Evolutionary conservation across 2,888 invertebrate genomes (phyloP).

Genomic region (Rapana venosa): DNA sequence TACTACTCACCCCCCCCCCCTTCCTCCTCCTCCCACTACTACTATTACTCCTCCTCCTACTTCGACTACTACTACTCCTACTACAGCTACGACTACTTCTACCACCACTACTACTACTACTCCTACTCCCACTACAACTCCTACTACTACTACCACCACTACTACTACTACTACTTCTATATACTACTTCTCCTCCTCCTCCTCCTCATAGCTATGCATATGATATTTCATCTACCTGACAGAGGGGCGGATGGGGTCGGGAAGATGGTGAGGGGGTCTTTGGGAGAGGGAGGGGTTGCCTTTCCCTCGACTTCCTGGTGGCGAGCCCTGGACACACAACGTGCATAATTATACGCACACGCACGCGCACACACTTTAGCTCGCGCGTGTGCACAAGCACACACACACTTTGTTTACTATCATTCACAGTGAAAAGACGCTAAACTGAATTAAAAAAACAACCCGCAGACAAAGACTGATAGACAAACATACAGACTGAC

Average conservation of each 20-base stretch:
- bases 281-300: conserved; percentile 57
- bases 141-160: no score
- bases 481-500: neutral
- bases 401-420: no score
- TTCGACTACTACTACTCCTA: no score
- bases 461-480: neutral
- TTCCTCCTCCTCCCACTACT: no score
- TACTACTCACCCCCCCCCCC: no score
- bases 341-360: neutral
- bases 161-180: no score
- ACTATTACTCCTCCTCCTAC: no score
- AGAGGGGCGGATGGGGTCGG: conserved; percentile 80
- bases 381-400: neutral
- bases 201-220: neutral
- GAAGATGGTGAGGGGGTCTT: conserved; percentile 80
- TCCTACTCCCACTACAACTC: no score
- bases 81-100: no score
- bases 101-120: no score
- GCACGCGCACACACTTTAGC: neutral
- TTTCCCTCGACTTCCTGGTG: conserved; percentile 55
- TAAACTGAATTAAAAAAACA: neutral
- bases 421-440: no score
- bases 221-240: conserved; percentile 59
- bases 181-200: no score
- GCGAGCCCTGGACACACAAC: conserved; percentile 41